Conservation (phyloP, 2,113 vertebrate genomes). For the Orthonyx spaldingii region DNA sequence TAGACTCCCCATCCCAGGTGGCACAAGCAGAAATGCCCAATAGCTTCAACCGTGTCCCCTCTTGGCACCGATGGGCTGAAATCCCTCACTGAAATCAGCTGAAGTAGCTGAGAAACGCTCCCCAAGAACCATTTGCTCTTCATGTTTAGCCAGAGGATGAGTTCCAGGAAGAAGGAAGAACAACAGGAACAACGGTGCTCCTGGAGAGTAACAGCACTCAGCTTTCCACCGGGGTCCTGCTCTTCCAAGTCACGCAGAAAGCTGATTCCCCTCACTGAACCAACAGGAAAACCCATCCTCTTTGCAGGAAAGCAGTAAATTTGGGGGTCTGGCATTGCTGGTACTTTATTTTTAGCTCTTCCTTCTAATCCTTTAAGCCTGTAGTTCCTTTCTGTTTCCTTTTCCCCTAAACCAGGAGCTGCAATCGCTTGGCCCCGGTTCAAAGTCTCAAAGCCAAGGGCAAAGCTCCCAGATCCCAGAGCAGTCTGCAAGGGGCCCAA, state of each 20-base stretch:
- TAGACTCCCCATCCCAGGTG: not conserved
- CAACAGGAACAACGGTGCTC: not conserved
- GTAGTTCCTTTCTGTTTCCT: slow-evolving; percentile 52
- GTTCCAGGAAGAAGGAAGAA: not conserved
- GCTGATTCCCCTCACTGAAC: not conserved
- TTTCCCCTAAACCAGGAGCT: slow-evolving; percentile 27
- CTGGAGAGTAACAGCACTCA: not conserved
- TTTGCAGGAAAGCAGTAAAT: slow-evolving; percentile 29
- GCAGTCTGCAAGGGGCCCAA: not conserved
- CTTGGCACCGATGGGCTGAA: not conserved
- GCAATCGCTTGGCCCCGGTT: slow-evolving; percentile 7
- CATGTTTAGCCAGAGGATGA: not conserved
- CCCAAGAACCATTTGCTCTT: not conserved
- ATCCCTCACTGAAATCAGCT: not conserved
- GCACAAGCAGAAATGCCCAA: not conserved
- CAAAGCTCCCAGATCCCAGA: slow-evolving; percentile 31
- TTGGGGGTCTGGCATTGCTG: slow-evolving; percentile 10
- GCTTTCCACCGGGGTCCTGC: not conserved
- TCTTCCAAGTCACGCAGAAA: not conserved
- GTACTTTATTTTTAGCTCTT: slow-evolving; percentile 58
- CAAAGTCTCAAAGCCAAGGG: slow-evolving; percentile 44
- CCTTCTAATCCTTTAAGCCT: slow-evolving; percentile 49
- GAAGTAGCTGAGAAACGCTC: not conserved
- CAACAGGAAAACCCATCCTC: slow-evolving; percentile 30
- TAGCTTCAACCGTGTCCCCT: not conserved